These are phyloP conservation scores for Julus scandinavius DNA, from an alignment of 2,888 invertebrate genomes.

Conservation along the genomic window DNA sequence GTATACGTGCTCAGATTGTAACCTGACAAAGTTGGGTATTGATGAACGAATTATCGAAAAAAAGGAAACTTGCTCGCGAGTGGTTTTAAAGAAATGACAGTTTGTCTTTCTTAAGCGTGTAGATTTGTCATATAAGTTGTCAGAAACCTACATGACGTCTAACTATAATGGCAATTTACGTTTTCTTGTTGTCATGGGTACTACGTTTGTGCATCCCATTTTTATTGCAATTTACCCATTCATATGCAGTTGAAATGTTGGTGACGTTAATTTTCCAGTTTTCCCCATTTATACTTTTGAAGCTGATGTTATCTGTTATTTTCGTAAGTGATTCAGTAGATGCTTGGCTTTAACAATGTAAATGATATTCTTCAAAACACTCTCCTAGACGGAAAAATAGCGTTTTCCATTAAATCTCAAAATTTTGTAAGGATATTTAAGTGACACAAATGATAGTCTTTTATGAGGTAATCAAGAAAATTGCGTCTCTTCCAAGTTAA, in stretches of 20 bases:
- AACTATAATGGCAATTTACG: neutral
- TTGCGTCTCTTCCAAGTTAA: slow-evolving; percentile 2
- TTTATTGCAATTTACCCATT: neutral
- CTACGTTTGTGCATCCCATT: neutral
- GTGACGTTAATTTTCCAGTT: neutral
- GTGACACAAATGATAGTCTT: neutral
- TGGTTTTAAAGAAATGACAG: slow-evolving; percentile 9
- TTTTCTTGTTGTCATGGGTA: neutral
- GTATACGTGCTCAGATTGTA: slow-evolving; percentile 17
- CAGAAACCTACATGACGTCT: neutral
- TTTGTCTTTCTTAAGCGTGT: neutral
- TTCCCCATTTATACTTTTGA: neutral
- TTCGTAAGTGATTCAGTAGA: neutral
- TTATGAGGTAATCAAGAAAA: slow-evolving; percentile 1
- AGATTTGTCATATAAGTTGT: neutral
- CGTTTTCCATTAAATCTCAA: neutral
- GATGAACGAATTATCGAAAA: neutral
- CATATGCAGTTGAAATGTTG: neutral
- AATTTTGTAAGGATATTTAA: neutral
- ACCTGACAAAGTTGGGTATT: slow-evolving; percentile 8
- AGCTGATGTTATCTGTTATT: neutral
- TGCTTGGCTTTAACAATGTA: neutral
- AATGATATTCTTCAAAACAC: neutral
- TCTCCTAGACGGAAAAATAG: neutral
- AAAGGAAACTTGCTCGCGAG: neutral